phyloP scores from a whole-genome alignment of 2,888 invertebrate species.

The Brachyptera putata region DNA sequence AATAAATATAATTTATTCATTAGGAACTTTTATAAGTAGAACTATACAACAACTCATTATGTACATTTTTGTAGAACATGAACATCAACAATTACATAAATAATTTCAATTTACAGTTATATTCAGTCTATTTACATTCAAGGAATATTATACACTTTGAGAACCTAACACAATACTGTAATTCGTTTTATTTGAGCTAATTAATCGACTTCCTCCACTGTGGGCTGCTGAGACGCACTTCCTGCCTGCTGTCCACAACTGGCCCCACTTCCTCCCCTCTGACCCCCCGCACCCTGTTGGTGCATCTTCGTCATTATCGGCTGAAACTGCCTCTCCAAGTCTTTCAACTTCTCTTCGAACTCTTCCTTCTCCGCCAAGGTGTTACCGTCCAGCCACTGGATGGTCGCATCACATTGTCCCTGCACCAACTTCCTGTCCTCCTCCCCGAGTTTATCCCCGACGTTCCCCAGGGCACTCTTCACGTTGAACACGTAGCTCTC shows the following conservation, averaged over 20 bases:
- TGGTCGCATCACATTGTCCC: conserved; percentile 54
- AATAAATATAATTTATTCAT: too few species aligned
- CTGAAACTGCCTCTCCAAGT: conserved; percentile 54
- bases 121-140: too few species aligned
- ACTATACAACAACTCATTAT: too few species aligned
- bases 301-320: conserved; percentile 45
- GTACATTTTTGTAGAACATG: too few species aligned
- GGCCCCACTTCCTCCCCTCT: conserved; percentile 40
- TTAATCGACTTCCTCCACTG: conserved; percentile 50
- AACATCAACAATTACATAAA: too few species aligned
- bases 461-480: conserved; percentile 42
- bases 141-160: too few species aligned
- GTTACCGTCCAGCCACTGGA: conserved; percentile 69
- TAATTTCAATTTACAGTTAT: too few species aligned
- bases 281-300: conserved; percentile 34
- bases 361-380: conserved; percentile 60
- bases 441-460: conserved; percentile 42
- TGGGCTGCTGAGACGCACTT: conserved; percentile 45
- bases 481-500: too few species aligned
- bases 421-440: conserved; percentile 44
- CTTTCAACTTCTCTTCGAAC: conserved; percentile 57
- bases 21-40: too few species aligned
- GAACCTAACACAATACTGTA: too few species aligned
- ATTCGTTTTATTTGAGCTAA: too few species aligned
- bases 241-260: conserved; percentile 38